Evolutionary conservation across 1,140 invertebrate species (phyloP), one percentile per base, ranked within the genome.

Genomic region (Drosophila navojoa): DNA sequence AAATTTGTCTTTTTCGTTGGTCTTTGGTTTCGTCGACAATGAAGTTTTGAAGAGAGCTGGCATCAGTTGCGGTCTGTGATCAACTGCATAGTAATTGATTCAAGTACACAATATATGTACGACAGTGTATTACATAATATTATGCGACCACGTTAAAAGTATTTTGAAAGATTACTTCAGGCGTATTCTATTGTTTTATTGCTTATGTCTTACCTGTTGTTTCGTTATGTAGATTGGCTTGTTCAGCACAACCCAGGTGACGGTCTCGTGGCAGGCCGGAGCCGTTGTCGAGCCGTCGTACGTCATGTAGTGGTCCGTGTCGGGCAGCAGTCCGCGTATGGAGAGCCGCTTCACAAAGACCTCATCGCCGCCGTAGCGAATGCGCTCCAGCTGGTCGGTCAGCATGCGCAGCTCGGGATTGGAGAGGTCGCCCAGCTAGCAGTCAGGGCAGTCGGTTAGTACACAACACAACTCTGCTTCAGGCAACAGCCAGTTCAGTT

Each of bases 281-380:
- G 97, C 97, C 45, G 98, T 99, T 15, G 97, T 97, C 47, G 97
- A 98, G 35, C 98, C 98, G 84, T 99, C 98, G 93, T 99, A 99
- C 25, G 98, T 99, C 95, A 99, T 98, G 93, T 98, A 99, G 92
- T 97, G 96, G 84, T 97, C 96, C 53, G 98, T 98, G 82, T 98
- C 96, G 3, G 98, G 98, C 42, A 99, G 93, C 52, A 99, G 93
- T 16, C 97, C 97, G 38, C 96, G 93, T 45, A 98, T 95, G 38
- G 96, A 96, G 76, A 98, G 93, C 57, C 96, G 94, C 90, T 96
- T 96, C 67, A 98, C 95, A 59, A 95, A 95, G 68, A 96, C 95
- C 90, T 96, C 95, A 59, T 97, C 95, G 79, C 97, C 96, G 93
- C 96, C 96, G 91, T 96, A 97, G 91, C 95, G 95, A 77, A 98